These are phyloP conservation scores for Xestoiulus laeticollis DNA, from an alignment of 2,888 invertebrate genomes.

Conservation along the genomic window DNA sequence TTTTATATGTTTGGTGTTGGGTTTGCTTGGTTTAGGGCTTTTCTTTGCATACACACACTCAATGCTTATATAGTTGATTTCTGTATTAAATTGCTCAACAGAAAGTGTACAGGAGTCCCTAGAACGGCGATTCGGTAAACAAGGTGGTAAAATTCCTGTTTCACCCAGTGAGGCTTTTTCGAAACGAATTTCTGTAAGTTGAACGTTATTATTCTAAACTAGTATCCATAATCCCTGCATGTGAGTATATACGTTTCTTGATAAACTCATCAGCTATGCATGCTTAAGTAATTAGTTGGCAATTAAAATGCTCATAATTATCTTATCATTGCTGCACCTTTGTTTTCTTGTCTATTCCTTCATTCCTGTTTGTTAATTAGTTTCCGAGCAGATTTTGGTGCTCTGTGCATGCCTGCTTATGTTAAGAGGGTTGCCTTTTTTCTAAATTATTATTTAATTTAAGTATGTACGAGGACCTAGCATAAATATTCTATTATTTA, in stretches of 20 bases:
- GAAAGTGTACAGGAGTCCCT: slow-evolving; percentile 97
- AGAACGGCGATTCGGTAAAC: slow-evolving; percentile 90
- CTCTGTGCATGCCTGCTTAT: no score
- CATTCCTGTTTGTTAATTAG: no score
- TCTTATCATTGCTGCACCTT: no score
- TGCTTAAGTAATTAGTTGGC: neutral
- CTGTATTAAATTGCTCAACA: slow-evolving; percentile 63
- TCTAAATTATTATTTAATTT: no score
- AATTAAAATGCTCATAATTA: neutral
- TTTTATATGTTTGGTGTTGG: slow-evolving; percentile 40
- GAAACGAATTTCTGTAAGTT: slow-evolving; percentile 72
- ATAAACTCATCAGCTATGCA: neutral
- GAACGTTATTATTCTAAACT: neutral
- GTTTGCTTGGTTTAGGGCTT: slow-evolving; percentile 29
- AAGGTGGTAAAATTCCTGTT: slow-evolving; percentile 91
- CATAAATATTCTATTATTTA: no score
- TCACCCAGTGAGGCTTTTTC: slow-evolving; percentile 88
- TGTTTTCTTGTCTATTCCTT: no score
- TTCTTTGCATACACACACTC: neutral
- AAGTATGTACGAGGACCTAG: no score
- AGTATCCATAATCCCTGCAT: slow-evolving; percentile 14
- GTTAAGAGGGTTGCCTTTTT: no score
- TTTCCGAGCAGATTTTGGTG: no score
- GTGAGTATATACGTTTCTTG: neutral
- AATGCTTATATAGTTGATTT: neutral